These are phyloP conservation scores for Tetrax tetrax DNA, from an alignment of 2,113 vertebrate genomes.

Conservation along the genomic window DNA sequence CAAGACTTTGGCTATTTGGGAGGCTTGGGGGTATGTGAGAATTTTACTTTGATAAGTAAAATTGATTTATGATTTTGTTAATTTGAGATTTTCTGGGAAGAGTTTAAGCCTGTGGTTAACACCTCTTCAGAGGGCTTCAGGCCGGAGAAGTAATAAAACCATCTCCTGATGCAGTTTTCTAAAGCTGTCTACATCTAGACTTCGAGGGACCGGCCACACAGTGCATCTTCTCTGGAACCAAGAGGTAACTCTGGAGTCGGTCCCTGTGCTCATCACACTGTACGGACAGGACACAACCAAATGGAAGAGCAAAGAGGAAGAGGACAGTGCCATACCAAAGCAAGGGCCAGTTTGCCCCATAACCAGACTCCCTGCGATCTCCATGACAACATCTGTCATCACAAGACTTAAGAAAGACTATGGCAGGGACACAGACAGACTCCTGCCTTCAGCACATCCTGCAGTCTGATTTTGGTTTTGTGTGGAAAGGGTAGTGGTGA, in stretches of 20 bases:
- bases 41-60: neutral
- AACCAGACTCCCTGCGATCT: neutral
- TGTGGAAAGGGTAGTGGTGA: neutral
- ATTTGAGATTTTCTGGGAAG: conserved; percentile 6
- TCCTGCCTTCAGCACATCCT: neutral
- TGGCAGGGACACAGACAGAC: neutral
- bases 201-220: neutral
- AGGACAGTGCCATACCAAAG: neutral
- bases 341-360: neutral
- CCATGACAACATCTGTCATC: neutral
- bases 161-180: neutral
- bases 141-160: neutral
- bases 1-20: neutral
- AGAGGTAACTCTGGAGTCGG: neutral
- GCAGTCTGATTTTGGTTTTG: neutral
- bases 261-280: neutral
- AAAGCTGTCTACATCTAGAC: neutral
- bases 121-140: neutral
- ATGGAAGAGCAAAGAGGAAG: neutral
- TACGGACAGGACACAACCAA: neutral
- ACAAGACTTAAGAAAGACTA: neutral
- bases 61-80: neutral
- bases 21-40: neutral
- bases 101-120: neutral
- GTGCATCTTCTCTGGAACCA: neutral